phyloP scores from a whole-genome alignment of 2,797 vertebrate species.

The Hyperoplus lanceolatus region DNA sequence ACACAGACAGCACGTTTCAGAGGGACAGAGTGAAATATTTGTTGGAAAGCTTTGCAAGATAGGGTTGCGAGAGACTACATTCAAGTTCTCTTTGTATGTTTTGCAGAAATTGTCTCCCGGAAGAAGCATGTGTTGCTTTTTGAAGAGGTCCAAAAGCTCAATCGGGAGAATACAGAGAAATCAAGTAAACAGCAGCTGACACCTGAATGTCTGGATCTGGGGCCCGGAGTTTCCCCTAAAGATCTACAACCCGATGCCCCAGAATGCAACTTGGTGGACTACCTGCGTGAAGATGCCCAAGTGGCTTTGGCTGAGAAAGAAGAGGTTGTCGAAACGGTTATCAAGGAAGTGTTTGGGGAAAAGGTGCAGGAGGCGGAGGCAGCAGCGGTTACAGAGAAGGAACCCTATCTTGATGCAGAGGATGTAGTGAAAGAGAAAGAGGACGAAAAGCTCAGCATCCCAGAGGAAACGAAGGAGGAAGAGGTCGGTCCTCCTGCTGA shows the following conservation, averaged over 20 bases:
- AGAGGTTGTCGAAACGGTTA: conserved; percentile 18
- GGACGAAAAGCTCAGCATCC: conserved; percentile 28
- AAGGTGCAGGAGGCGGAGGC: conserved; percentile 30
- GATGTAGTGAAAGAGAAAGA: conserved; percentile 40
- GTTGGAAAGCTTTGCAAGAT: not conserved
- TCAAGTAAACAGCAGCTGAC: conserved; percentile 46
- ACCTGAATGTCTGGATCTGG: conserved; percentile 47
- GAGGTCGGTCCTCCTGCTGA: conserved; percentile 29
- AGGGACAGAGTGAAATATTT: conserved; percentile 33
- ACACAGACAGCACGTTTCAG: conserved; percentile 20
- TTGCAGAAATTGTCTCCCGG: conserved; percentile 83
- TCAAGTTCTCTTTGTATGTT: conserved; percentile 20
- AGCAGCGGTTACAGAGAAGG: conserved; percentile 30
- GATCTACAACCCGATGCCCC: conserved; percentile 35
- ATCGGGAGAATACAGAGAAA: conserved; percentile 87
- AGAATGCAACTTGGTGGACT: conserved; percentile 54
- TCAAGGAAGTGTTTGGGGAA: conserved; percentile 21
- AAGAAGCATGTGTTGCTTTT: conserved; percentile 84
- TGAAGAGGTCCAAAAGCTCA: conserved; percentile 89
- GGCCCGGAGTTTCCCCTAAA: conserved; percentile 51
- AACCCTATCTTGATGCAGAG: conserved; percentile 32
- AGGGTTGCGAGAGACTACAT: conserved; percentile 19
- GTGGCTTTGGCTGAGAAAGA: conserved; percentile 35
- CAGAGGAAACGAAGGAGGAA: conserved; percentile 41
- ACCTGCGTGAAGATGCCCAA: conserved; percentile 64